phyloP scores from a whole-genome alignment of 1,140 invertebrate genomes.

The Solenopsis fugax region DNA sequence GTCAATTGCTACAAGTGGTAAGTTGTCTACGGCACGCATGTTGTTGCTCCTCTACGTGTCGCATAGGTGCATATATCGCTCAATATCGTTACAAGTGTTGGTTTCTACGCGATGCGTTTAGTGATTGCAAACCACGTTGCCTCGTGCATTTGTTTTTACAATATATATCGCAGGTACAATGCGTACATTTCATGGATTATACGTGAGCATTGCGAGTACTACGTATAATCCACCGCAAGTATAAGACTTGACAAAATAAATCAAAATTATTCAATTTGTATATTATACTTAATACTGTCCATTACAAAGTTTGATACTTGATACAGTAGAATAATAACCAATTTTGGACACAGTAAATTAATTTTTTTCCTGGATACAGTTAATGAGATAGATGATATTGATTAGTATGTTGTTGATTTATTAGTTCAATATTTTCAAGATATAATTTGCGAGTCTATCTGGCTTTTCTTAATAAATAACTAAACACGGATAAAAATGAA shows the following conservation, averaged over 20 bases:
- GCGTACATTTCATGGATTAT: background rate
- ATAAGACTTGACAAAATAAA: no score
- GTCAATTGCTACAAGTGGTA: slow-evolving; percentile 85
- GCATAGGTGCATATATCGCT: slow-evolving; percentile 57
- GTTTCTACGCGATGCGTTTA: slow-evolving; percentile 56
- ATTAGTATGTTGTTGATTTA: background rate
- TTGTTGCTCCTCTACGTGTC: slow-evolving; percentile 65
- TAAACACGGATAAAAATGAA: background rate
- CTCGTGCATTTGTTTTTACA: background rate
- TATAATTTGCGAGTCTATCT: background rate
- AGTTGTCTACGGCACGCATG: slow-evolving; percentile 75
- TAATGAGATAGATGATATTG: background rate
- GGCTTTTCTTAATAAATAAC: background rate
- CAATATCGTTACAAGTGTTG: slow-evolving; percentile 59
- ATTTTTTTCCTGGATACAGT: background rate
- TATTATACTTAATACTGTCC: background rate
- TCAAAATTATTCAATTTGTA: background rate
- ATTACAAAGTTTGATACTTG: background rate
- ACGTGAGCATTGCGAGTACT: background rate
- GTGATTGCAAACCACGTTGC: no score
- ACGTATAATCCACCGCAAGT: background rate
- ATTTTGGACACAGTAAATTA: background rate
- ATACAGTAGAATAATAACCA: slow-evolving; percentile 8
- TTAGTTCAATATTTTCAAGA: background rate
- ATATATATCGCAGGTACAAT: background rate